Base-by-base conservation (phyloP, 2,113 vertebrate species). In the Platichthys flesus region DNA sequence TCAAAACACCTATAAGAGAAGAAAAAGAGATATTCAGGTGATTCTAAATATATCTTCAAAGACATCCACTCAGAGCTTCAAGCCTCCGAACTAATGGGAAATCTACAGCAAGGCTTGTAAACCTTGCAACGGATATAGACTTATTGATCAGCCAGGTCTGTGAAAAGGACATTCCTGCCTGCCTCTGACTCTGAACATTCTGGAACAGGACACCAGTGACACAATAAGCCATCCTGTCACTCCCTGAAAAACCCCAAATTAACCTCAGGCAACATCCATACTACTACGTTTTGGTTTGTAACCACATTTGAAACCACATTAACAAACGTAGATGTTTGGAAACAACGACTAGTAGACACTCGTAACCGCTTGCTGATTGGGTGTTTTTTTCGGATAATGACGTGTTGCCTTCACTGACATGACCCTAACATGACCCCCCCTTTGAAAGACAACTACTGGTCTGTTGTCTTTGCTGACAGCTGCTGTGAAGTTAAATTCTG, bases 41-140 rank as follows among this genome's bases (percentile, higher is more conserved):
- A 82, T 76, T 76, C 76, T 70, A 84, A 85, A 83, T 75, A 72
- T 83, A 83, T 61, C 51, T 26, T 82, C 60, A 80, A 88, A 86
- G 59, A 70, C 26, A 40, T 76, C 59, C 20, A 9, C 9, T 55
- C 20, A 54, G 15, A 80, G 67, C 57, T 72, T 18, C 16, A 68
- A 62, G 59, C 52, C 31, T 64, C 56, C 28, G 18, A 23, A 40
- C 21, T 64, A 80, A 81, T 37, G 20, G 21, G 9, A 74, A 77
- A 74, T 82, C 24, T 56, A 58, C 20, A 54, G 42, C 37, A 58
- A n/a, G 15, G 37, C 23, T 49, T 5, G 21, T 26, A 67, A 49
- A 61, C 28, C 6, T 45, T 37, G 26, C 14, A 10, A 47, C 5
- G 35, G 57, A 42, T 72, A 61, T 59, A 51, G 13, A 54, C 20